Conservation (phyloP, 1,140 invertebrate genomes). For the Ridgeia piscesae region DNA sequence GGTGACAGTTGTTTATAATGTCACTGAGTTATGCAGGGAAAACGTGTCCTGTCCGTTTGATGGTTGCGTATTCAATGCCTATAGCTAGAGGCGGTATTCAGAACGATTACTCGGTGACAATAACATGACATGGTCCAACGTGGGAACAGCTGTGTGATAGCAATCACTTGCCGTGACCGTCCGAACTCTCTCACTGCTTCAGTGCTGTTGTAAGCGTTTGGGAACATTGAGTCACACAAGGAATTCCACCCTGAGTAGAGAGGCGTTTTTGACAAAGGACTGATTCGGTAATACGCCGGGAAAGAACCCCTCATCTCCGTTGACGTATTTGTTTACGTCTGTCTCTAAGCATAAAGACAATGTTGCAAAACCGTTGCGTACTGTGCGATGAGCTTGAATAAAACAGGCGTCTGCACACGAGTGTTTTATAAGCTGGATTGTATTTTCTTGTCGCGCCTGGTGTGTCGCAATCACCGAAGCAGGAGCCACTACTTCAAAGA, state of each 20-base stretch:
- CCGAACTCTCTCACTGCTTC: not conserved
- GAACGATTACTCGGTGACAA: not conserved
- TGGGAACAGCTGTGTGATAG: not conserved
- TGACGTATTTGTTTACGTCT: not conserved
- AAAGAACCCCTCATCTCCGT: too few relatives aligned
- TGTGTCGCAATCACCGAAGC: not conserved
- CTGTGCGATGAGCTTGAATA: too few relatives aligned
- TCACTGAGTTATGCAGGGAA: not conserved
- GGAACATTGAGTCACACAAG: not conserved
- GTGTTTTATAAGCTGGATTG: not conserved
- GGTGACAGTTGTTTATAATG: not conserved
- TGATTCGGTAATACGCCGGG: too few relatives aligned
- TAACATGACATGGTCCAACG: not conserved
- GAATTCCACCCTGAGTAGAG: too few relatives aligned
- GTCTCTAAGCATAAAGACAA: not conserved
- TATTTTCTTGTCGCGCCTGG: not conserved
- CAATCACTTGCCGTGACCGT: not conserved
- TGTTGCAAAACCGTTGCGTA: too few relatives aligned
- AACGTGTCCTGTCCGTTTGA: not conserved
- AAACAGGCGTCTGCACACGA: not conserved
- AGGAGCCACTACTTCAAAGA: not conserved
- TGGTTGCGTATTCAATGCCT: not conserved
- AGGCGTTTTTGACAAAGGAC: too few relatives aligned
- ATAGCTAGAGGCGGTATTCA: not conserved
- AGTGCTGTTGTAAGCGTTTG: not conserved